Conservation (phyloP, 2,888 invertebrate genomes). For the Atrina japonica region DNA sequence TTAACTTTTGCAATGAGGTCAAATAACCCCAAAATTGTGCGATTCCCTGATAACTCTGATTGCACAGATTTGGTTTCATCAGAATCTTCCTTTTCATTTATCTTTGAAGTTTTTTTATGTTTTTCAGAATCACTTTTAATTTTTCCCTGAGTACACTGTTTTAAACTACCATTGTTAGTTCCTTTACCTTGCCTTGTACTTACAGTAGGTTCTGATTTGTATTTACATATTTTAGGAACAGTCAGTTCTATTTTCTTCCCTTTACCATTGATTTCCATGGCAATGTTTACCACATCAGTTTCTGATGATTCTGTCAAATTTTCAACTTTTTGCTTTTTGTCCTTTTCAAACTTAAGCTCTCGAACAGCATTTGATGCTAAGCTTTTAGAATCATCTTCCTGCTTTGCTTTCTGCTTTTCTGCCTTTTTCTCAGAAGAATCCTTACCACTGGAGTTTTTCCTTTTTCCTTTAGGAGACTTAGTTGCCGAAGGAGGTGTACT, state of each 20-base stretch:
- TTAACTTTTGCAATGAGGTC: constrained; percentile 30
- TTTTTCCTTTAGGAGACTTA: neutral
- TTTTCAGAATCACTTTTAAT: constrained; percentile 5
- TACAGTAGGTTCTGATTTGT: neutral
- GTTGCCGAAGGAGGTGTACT: too few species aligned
- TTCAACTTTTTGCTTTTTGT: neutral
- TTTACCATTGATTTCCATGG: constrained; percentile 7
- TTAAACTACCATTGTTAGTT: too few species aligned
- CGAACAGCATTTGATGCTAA: neutral
- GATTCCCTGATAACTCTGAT: neutral
- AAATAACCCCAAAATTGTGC: constrained; percentile 10
- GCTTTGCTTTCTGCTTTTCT: constrained; percentile 1
- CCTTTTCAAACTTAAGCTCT: constrained; percentile 19
- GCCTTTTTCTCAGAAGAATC: neutral
- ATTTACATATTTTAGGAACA: too few species aligned
- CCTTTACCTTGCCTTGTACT: too few species aligned
- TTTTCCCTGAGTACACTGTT: too few species aligned
- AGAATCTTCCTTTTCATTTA: constrained; percentile 10
- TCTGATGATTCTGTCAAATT: neutral
- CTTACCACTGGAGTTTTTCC: constrained; percentile 6
- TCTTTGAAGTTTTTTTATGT: neutral
- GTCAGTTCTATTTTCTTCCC: constrained; percentile 1
- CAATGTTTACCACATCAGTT: neutral
- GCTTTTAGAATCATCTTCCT: neutral
- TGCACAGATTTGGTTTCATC: neutral